Evolutionary conservation across 2,113 vertebrate species (phyloP).

Genomic region (Illadopsis cleaveri): DNA sequence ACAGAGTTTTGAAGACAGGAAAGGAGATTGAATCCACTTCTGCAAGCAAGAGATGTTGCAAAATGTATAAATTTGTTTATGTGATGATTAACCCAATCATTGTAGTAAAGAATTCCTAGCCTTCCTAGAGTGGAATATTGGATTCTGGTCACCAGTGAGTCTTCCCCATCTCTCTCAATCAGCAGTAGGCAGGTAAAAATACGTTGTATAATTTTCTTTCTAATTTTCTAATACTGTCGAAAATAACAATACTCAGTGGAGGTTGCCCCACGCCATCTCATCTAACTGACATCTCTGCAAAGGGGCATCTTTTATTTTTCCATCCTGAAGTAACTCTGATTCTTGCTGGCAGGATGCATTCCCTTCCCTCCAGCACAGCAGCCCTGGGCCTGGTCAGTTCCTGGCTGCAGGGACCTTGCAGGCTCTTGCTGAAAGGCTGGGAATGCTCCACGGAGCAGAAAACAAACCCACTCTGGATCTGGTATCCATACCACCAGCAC

Average conservation of each 20-base stretch:
- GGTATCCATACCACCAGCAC: neutral
- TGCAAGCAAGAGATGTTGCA: neutral
- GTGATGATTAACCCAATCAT: neutral
- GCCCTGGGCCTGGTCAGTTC: neutral
- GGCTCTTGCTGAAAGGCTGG: neutral
- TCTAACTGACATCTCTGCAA: neutral
- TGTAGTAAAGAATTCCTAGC: neutral
- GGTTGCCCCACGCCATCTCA: neutral
- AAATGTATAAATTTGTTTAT: neutral
- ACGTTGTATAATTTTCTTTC: no score
- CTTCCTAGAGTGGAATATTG: neutral
- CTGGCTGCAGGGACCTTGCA: neutral
- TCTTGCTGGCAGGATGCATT: neutral
- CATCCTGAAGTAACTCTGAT: neutral
- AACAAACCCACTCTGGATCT: neutral
- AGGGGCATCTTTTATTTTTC: neutral
- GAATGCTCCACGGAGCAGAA: neutral
- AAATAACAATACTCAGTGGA: neutral
- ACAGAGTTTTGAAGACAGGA: neutral
- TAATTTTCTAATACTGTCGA: neutral
- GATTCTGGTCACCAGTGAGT: neutral
- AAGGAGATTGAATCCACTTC: neutral
- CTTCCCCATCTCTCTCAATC: neutral
- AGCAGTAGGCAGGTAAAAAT: neutral
- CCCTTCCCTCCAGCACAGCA: neutral